Conservation (phyloP, 2,888 invertebrate species). For the Volucella bombylans region DNA sequence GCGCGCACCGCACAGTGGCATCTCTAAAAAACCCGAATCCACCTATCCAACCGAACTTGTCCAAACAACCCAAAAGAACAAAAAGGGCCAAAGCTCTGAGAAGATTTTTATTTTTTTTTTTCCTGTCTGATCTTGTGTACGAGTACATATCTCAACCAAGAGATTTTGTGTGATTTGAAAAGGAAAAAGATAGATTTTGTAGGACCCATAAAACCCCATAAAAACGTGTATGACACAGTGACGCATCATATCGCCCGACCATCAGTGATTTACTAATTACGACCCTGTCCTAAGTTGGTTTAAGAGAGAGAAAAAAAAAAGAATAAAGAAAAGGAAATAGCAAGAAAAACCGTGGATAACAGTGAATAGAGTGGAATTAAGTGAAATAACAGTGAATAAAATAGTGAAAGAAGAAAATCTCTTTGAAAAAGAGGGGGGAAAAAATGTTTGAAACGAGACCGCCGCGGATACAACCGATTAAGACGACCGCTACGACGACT, state of each 20-base stretch:
- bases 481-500: slow-evolving; percentile 35
- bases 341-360: too few relatives aligned
- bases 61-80: slow-evolving; percentile 8
- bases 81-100: slow-evolving; percentile 59
- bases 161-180: too few relatives aligned
- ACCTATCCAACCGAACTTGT: slow-evolving; percentile 60
- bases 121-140: slow-evolving; percentile 4
- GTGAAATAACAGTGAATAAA: slow-evolving; percentile 25
- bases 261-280: too few relatives aligned
- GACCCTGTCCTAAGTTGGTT: too few relatives aligned
- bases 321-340: too few relatives aligned
- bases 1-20: slow-evolving; percentile 49
- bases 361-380: background rate
- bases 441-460: slow-evolving; percentile 63
- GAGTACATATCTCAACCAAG: background rate
- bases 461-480: slow-evolving; percentile 46
- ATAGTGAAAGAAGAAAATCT: background rate
- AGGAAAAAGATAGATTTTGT: too few relatives aligned
- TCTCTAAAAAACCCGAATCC: background rate
- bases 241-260: too few relatives aligned
- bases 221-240: too few relatives aligned
- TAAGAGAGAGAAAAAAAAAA: too few relatives aligned
- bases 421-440: background rate
- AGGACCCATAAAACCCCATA: too few relatives aligned
- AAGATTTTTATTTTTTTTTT: slow-evolving; percentile 9